Conservation (phyloP, 2,797 vertebrate genomes). For the Pseudochaenichthys georgianus region DNA sequence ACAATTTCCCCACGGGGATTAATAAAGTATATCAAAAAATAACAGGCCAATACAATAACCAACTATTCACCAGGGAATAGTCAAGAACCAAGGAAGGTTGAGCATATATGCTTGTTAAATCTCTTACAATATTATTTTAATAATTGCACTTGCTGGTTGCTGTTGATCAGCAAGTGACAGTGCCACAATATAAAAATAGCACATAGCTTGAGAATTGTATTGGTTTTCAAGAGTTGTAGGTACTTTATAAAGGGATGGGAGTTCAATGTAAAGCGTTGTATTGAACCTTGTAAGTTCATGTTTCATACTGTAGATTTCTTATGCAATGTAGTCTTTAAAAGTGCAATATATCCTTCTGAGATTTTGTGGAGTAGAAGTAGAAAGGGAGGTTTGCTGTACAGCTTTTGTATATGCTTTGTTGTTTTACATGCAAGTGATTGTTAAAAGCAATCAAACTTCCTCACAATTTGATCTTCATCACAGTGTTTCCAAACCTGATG, state of each 20-base stretch:
- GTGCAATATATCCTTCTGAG: not conserved
- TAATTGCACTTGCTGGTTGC: not conserved
- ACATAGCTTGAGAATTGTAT: no score
- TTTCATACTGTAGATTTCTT: not conserved
- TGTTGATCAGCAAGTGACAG: not conserved
- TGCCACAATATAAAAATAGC: not conserved
- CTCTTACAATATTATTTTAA: not conserved
- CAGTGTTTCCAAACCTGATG: conserved; percentile 6
- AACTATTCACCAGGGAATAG: not conserved
- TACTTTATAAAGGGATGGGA: not conserved
- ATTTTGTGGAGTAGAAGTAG: not conserved
- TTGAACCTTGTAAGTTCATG: not conserved
- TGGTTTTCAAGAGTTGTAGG: no score
- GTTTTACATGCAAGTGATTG: not conserved
- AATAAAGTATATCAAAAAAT: no score
- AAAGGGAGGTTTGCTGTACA: not conserved
- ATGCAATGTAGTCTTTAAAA: not conserved
- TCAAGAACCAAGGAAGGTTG: not conserved
- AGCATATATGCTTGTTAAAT: not conserved
- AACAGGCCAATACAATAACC: not conserved
- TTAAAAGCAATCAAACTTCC: conserved; percentile 1
- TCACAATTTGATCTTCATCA: conserved; percentile 31
- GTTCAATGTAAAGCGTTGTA: not conserved
- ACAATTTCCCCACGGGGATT: no score
- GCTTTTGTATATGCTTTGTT: not conserved